These are phyloP conservation scores for Propithecus perrieri DNA, from an alignment of 2,797 vertebrate species.

Conservation along the genomic window DNA sequence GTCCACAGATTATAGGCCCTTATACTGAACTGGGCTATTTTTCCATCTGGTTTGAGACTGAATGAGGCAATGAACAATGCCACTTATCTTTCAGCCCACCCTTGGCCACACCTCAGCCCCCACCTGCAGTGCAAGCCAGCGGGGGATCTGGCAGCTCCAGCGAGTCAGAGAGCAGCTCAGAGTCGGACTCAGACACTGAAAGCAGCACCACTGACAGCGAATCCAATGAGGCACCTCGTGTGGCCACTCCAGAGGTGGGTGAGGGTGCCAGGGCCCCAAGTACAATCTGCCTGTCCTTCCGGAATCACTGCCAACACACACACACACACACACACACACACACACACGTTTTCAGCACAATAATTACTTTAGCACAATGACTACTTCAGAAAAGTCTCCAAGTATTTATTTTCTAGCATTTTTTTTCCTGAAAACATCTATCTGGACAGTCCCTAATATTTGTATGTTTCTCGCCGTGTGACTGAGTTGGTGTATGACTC, in stretches of 20 bases:
- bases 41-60: background rate
- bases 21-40: background rate
- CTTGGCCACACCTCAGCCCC: slow-evolving; percentile 69
- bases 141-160: slow-evolving; percentile 92
- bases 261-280: rapidly evolving
- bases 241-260: slow-evolving; percentile 91
- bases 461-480: background rate
- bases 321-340: background rate
- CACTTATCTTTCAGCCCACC: slow-evolving; percentile 80
- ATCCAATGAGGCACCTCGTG: slow-evolving; percentile 90
- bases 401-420: background rate
- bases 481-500: background rate
- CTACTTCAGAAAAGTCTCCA: background rate
- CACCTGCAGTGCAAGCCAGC: slow-evolving; percentile 82
- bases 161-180: slow-evolving; percentile 94
- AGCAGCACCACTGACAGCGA: slow-evolving; percentile 95
- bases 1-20: background rate
- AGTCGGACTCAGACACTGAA: slow-evolving; percentile 93
- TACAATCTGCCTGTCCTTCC: rapidly evolving
- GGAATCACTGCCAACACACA: too few relatives aligned
- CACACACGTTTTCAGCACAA: background rate
- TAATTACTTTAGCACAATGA: background rate
- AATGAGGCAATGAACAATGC: background rate
- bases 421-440: background rate
- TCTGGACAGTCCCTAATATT: background rate